Evolutionary conservation across 1,140 invertebrate genomes (phyloP).

Genomic region (Arion vulgaris): DNA sequence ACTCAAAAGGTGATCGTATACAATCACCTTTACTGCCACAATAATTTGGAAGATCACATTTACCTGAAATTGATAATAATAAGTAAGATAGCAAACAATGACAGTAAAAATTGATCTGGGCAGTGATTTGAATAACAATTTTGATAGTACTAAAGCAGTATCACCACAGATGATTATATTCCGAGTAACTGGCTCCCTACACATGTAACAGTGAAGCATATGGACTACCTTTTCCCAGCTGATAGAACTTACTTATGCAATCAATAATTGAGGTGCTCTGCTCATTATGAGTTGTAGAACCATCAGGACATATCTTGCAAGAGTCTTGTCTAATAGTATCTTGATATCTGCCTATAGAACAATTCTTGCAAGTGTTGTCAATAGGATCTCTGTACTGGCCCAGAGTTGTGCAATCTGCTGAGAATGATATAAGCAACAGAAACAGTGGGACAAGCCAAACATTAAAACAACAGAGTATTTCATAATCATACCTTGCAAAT

Average conservation of each 20-base stretch:
- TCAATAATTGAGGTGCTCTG: conserved; percentile 36
- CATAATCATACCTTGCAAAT: no score
- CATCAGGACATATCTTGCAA: conserved; percentile 43
- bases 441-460: no score
- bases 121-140: no score
- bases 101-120: no score
- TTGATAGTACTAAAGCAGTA: no score
- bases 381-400: conserved; percentile 29
- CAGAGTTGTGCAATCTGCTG: conserved; percentile 30
- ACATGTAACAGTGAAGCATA: no score
- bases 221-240: neutral
- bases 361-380: conserved; percentile 80
- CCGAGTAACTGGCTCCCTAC: no score
- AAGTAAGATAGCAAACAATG: no score
- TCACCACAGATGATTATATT: no score
- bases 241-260: conserved; percentile 52
- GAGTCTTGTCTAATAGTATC: conserved; percentile 76
- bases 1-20: neutral
- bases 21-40: conserved; percentile 12
- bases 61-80: conserved; percentile 21
- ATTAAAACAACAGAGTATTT: no score
- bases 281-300: conserved; percentile 45
- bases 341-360: conserved; percentile 94
- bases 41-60: conserved; percentile 17
- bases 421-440: neutral